Conservation (phyloP, 2,888 invertebrate species). For the Chaetogeoica ovagalla region DNA sequence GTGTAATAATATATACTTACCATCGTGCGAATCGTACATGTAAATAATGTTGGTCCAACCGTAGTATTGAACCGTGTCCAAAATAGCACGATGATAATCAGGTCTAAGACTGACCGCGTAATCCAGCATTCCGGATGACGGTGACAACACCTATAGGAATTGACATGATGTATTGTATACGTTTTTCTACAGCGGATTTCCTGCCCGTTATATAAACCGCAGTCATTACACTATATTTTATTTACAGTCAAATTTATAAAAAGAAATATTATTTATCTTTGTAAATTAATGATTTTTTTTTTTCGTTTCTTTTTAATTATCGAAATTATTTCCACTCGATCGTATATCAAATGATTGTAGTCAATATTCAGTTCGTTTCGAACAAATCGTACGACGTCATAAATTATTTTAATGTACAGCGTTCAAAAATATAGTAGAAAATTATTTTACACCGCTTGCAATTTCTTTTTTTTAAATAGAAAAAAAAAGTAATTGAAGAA, state of each 20-base stretch:
- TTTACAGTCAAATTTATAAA: background rate
- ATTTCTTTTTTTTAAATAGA: too few species aligned
- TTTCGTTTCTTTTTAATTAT: too few species aligned
- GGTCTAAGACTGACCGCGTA: conserved; percentile 93
- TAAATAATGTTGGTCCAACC: conserved; percentile 88
- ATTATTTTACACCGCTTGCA: too few species aligned
- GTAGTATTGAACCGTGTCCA: conserved; percentile 91
- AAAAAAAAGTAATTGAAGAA: too few species aligned
- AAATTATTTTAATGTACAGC: too few species aligned
- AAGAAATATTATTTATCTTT: too few species aligned
- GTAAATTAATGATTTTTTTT: too few species aligned
- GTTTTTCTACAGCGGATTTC: background rate
- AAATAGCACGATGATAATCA: conserved; percentile 91
- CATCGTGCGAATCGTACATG: conserved; percentile 87
- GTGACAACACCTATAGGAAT: conserved; percentile 74
- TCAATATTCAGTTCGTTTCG: too few species aligned
- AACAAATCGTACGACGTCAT: too few species aligned
- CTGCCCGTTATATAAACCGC: background rate
- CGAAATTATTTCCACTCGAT: too few species aligned
- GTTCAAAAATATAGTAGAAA: too few species aligned
- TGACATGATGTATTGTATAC: background rate
- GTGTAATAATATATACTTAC: conserved; percentile 64
- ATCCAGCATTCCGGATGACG: conserved; percentile 85
- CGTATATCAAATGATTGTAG: too few species aligned
- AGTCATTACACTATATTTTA: background rate